Conservation (phyloP, 2,113 vertebrate genomes). For the Callospermophilus lateralis region DNA sequence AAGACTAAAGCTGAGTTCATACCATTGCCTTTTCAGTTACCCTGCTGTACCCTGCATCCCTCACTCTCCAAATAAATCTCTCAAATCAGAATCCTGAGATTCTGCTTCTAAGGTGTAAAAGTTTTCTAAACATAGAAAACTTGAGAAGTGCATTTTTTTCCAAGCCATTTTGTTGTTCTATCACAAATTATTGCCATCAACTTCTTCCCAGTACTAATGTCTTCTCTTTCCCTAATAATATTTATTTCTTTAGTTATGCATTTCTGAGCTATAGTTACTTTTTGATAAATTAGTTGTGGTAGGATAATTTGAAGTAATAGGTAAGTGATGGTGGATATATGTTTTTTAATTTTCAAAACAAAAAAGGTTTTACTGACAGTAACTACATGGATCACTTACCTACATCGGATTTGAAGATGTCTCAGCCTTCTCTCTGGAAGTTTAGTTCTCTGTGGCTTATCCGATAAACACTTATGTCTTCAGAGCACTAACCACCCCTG, state of each 20-base stretch:
- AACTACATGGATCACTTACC: neutral
- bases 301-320: neutral
- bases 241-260: neutral
- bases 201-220: neutral
- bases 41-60: neutral
- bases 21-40: neutral
- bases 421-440: neutral
- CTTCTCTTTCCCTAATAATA: neutral
- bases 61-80: neutral
- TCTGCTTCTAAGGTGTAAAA: constrained; percentile 29
- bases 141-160: constrained; percentile 54
- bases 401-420: neutral
- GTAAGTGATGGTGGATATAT: neutral
- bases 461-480: constrained; percentile 26
- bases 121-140: neutral
- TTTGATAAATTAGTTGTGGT: neutral
- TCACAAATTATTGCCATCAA: constrained; percentile 42
- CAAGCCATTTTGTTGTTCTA: constrained; percentile 46
- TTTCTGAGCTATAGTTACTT: neutral
- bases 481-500: constrained; percentile 40
- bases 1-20: neutral
- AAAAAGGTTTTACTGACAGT: neutral
- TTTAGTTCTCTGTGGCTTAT: neutral
- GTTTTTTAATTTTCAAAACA: neutral
- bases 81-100: neutral